These are phyloP conservation scores for Macquaria ambigua DNA, from an alignment of 2,113 vertebrate species.

Conservation along the genomic window DNA sequence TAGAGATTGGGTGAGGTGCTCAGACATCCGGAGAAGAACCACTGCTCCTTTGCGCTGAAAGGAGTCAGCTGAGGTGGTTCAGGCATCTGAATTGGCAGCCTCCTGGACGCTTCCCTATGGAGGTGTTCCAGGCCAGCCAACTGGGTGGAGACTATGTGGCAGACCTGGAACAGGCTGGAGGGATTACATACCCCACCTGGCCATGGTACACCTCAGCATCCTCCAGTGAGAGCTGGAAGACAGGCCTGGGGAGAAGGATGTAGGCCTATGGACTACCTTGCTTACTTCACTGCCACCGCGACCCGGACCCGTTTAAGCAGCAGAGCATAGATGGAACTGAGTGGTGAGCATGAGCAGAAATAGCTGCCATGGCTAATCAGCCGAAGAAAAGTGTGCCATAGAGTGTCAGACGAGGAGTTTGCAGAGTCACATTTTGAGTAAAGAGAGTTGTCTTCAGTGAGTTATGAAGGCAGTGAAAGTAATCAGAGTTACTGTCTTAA, in stretches of 20 bases:
- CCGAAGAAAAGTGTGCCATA: background rate
- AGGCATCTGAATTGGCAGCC: background rate
- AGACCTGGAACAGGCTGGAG: too few species aligned
- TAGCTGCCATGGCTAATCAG: background rate
- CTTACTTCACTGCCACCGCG: background rate
- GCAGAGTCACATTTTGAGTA: background rate
- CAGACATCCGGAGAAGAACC: background rate
- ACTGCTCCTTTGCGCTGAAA: background rate
- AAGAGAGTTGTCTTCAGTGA: background rate
- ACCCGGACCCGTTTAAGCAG: background rate
- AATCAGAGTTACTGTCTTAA: background rate
- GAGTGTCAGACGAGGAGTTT: background rate
- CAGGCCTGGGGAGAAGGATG: too few species aligned
- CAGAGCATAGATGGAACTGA: slow-evolving; percentile 1
- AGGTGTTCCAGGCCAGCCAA: background rate
- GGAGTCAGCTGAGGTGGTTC: too few species aligned
- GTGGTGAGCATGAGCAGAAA: background rate
- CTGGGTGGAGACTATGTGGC: background rate
- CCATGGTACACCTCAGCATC: background rate
- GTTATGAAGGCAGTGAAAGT: background rate
- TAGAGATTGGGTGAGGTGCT: background rate
- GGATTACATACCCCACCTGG: too few species aligned
- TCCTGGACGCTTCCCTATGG: too few species aligned
- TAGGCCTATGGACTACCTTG: background rate
- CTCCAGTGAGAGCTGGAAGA: background rate